A percentile compares a stretch with the other conserved stretches of the same genome.
phyloP scores from a whole-genome alignment of 2,888 invertebrate species.

The Lasioglossum lativentre region DNA sequence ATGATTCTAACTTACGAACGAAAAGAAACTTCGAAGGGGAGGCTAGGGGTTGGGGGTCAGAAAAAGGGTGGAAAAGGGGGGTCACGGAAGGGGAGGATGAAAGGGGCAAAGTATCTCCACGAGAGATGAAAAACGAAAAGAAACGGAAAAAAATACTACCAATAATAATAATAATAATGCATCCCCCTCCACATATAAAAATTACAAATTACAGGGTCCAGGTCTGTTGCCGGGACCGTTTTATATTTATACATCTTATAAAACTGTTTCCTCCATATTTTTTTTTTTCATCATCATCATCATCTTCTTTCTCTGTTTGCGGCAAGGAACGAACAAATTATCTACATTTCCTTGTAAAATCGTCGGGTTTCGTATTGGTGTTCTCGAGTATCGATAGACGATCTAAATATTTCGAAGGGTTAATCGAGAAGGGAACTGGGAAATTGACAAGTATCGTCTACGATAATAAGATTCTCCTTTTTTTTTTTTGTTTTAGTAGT shows the following conservation, averaged over 20 bases:
- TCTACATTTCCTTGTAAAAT: slow-evolving; percentile 48
- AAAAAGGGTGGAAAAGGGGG: not conserved
- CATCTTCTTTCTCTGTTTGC: slow-evolving; percentile 11
- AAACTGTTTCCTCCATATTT: slow-evolving; percentile 30
- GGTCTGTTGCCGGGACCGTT: slow-evolving; percentile 16
- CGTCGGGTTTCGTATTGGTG: slow-evolving; percentile 42
- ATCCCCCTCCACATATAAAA: slow-evolving; percentile 70
- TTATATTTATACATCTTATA: slow-evolving; percentile 54
- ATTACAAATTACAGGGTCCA: slow-evolving; percentile 66
- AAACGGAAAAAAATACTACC: slow-evolving; percentile 21
- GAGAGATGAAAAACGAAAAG: slow-evolving; percentile 36
- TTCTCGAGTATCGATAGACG: slow-evolving; percentile 23
- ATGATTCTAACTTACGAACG: slow-evolving; percentile 39
- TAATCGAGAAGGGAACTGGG: slow-evolving; percentile 25
- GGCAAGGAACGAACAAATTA: slow-evolving; percentile 45
- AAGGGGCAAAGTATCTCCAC: slow-evolving; percentile 13
- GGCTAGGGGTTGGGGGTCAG: not conserved
- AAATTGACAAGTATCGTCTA: slow-evolving; percentile 42
- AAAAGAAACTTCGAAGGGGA: slow-evolving; percentile 18
- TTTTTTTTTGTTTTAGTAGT: not conserved
- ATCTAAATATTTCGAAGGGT: slow-evolving; percentile 10
- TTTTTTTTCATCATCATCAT: not conserved
- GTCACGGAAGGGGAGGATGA: not conserved
- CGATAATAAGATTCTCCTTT: slow-evolving; percentile 12
- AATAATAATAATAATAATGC: slow-evolving; percentile 41